Conservation (phyloP, 2,888 invertebrate genomes). For the Cetonia aurata region DNA sequence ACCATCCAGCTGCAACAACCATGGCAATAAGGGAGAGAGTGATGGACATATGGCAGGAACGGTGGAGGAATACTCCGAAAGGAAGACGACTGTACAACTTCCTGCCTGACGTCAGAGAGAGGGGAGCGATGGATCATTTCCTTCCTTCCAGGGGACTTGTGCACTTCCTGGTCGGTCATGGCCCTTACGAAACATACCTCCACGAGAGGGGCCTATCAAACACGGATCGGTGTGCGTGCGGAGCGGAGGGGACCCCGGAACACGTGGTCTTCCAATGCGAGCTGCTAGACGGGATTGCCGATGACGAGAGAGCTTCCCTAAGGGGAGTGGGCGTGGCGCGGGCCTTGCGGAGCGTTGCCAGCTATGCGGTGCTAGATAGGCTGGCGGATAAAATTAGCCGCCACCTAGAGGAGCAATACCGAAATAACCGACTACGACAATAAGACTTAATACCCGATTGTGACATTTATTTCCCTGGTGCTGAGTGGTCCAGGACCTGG, state of each 20-base stretch:
- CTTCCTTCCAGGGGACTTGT: background rate
- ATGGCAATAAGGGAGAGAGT: background rate
- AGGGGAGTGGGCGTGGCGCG: too few species aligned
- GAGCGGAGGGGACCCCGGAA: background rate
- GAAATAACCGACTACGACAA: too few species aligned
- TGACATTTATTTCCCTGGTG: too few species aligned
- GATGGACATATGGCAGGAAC: background rate
- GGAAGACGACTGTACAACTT: background rate
- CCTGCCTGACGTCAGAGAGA: background rate
- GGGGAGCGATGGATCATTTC: background rate
- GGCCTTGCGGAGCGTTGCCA: too few species aligned
- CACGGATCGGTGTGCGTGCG: background rate
- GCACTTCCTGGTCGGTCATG: constrained; percentile 9
- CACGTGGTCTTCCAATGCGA: background rate
- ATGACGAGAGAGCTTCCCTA: too few species aligned
- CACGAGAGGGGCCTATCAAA: background rate
- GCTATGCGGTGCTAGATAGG: too few species aligned
- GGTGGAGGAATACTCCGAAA: background rate
- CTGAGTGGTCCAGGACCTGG: too few species aligned
- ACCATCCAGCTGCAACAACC: background rate
- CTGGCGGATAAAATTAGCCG: too few species aligned
- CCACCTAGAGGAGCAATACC: too few species aligned
- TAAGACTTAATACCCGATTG: too few species aligned
- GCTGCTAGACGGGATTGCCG: too few species aligned
- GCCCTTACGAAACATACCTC: background rate